Base-by-base conservation (phyloP, 2,888 invertebrate genomes). In the Portevinia maculata region DNA sequence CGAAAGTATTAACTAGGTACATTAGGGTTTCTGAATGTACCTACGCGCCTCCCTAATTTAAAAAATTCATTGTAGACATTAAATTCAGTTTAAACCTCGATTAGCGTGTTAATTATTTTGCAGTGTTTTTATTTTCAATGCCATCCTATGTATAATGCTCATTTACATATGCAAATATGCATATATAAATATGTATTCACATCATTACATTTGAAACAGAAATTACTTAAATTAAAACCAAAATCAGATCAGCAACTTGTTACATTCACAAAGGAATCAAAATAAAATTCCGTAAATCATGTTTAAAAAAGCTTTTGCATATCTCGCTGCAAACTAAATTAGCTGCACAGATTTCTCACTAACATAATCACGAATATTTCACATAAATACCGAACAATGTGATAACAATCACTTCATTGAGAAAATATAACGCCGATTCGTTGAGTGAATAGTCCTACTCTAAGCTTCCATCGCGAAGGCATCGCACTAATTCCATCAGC, bases 401-500 rank as follows among this genome's bases (percentile, higher is more conserved):
- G 17, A 30, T 52, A 52, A 30, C 28, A 52, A 52, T 24, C 57
- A 57, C 57, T 28, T 39, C 39, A 57, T 57, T 57, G 57, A 57
- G 39, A 15, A 57, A 39, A 39, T 39, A 9, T 24, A 41, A 7
- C n/a, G 32, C 53, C 15, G 19, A 53, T 53, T 32, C 7, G 13
- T 9, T 55, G 13, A 1, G n/a, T 8, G 7, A 41, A 69, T 57
- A 44, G 46, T 46, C 48, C 21, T 57, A 28, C 53, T 37, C 30
- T 37, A 73, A 76, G 60, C 52, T 67, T 21, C 11, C 17, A 30
- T 21, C 32, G 64, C 28, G 65, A 67, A 67, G 70, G 60, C 39
- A 39, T 67, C 53, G 50, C 60, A 71, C 64, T 78, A 41, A 60
- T 60, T 71, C 50, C 57, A 79, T 19, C 17, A 19, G 24, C 11